phyloP scores from a whole-genome alignment of 53 echinoderm and acorn worm genomes.

The Zoroaster sp. region DNA sequence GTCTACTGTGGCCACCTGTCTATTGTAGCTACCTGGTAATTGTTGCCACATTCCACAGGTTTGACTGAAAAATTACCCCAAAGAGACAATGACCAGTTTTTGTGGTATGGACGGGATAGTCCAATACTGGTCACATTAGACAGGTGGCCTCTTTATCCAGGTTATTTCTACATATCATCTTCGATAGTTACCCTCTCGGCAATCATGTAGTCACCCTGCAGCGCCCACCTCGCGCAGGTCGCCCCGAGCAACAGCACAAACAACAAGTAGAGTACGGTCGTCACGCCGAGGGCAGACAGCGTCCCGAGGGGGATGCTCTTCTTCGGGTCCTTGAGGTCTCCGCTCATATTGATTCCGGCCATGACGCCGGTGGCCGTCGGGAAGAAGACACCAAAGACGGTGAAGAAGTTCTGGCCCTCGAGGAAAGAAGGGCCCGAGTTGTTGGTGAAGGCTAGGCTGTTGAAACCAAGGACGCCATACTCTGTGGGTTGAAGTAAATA shows the following conservation, averaged over 20 bases:
- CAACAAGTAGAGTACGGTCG: slow-evolving; percentile 80
- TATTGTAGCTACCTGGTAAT: too few species aligned
- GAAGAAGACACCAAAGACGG: slow-evolving; percentile 97
- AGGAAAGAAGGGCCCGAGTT: slow-evolving; percentile 82
- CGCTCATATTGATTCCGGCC: slow-evolving; percentile 99
- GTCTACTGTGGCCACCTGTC: too few species aligned
- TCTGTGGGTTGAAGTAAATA: slow-evolving; percentile 36
- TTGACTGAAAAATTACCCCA: too few species aligned
- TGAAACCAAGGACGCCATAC: slow-evolving; percentile 81
- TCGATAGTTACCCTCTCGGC: slow-evolving; percentile 85
- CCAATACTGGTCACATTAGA: too few species aligned
- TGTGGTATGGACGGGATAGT: too few species aligned
- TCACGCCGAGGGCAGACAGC: slow-evolving; percentile 88
- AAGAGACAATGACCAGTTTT: too few species aligned
- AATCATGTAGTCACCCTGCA: slow-evolving; percentile 95
- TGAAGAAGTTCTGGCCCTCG: slow-evolving; percentile 87
- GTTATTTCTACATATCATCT: too few species aligned
- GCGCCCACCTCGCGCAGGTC: slow-evolving; percentile 68
- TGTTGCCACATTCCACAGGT: too few species aligned
- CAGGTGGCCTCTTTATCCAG: too few species aligned
- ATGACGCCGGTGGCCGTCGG: slow-evolving; percentile 98
- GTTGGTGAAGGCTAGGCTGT: slow-evolving; percentile 69
- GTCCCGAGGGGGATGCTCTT: slow-evolving; percentile 92
- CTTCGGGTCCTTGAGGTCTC: slow-evolving; percentile 80
- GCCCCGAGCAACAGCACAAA: slow-evolving; percentile 86